Evolutionary conservation across 2,113 vertebrate species (phyloP), one percentile per base, ranked within the genome.

Genomic region (Illadopsis cleaveri): DNA sequence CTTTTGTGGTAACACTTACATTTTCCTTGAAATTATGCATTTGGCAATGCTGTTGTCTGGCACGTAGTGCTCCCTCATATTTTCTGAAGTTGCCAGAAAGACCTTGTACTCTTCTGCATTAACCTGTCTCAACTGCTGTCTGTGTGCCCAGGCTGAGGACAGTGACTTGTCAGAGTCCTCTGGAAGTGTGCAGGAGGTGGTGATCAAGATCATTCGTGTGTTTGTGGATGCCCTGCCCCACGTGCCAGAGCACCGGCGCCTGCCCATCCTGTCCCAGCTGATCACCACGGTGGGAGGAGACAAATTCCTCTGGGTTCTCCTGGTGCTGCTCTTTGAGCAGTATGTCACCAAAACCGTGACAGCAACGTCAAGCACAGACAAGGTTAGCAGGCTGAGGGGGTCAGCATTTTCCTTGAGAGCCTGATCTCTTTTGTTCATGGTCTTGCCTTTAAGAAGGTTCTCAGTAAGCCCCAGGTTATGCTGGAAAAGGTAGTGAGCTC

Each of bases 151-250:
- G 99, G 98, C 99, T 51, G 98, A 98, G 15, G 98, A 96, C n/a
- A 98, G 97, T 8, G 93, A 90, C 56, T 92, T 97, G 31, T 64
- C 89, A 2, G 98, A 98, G 75, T 96, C 98, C 14, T 97, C 97
- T 0, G 97, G 97, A 11, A 91, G 94, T 1, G 86, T 99, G 93
- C 98, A 97, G 37, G 96, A 97, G 5, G 97, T 99, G 69, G 99
- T 99, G 82, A 97, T 98, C 2, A 98, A 96, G 62, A 98, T 99
- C 73, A 64, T 99, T 5, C 98, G 98, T 10, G 99, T 99, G 56
- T 99, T 99, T 33, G 98, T 98, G 48, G 99, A 99, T 24, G 99
- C 99, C 1, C 96, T 99, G 81, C 99, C 99, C 9, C 99, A 99
- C 0, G 98, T 99, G 7, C 99, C 99, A 0, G 99, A 99, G 75